Percentiles rank a stretch among this genome's conserved stretches.
phyloP scores from a whole-genome alignment of 2,797 vertebrate species.

The Leuciscus waleckii region DNA sequence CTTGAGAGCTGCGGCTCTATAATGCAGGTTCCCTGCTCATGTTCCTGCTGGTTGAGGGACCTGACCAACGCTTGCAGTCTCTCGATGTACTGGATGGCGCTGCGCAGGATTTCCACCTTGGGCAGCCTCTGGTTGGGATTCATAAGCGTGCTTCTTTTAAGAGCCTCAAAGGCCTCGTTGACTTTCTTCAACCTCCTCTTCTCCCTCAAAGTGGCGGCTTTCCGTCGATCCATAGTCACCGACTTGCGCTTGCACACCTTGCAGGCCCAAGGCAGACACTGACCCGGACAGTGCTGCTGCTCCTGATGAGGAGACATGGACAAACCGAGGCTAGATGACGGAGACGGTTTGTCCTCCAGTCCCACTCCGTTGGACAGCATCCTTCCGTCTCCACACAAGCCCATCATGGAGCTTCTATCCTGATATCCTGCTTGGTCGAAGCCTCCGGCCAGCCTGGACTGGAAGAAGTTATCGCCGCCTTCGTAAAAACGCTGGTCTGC shows the following conservation, averaged over 20 bases:
- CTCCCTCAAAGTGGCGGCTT: constrained; percentile 93
- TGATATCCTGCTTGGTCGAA: constrained; percentile 86
- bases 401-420: constrained; percentile 84
- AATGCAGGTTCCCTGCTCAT: constrained; percentile 83
- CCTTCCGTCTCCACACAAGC: constrained; percentile 81
- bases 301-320: constrained; percentile 81
- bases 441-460: constrained; percentile 83
- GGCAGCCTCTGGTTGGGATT: constrained; percentile 98
- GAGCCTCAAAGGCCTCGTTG: constrained; percentile 96
- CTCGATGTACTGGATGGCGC: constrained; percentile 98
- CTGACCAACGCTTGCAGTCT: constrained; percentile 95
- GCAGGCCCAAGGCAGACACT: constrained; percentile 97
- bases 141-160: constrained; percentile 95
- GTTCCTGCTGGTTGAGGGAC: constrained; percentile 95
- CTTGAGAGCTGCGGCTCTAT: constrained; percentile 76
- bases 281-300: constrained; percentile 90
- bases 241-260: constrained; percentile 96
- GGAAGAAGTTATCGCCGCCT: constrained; percentile 89
- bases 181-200: constrained; percentile 96
- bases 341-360: constrained; percentile 88
- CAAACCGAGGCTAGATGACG: constrained; percentile 71
- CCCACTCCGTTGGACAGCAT: constrained; percentile 70
- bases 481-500: constrained; percentile 98
- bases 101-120: constrained; percentile 97
- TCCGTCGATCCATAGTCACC: constrained; percentile 91